Conservation (phyloP, 2,888 invertebrate genomes). For the Apodemia zela region DNA sequence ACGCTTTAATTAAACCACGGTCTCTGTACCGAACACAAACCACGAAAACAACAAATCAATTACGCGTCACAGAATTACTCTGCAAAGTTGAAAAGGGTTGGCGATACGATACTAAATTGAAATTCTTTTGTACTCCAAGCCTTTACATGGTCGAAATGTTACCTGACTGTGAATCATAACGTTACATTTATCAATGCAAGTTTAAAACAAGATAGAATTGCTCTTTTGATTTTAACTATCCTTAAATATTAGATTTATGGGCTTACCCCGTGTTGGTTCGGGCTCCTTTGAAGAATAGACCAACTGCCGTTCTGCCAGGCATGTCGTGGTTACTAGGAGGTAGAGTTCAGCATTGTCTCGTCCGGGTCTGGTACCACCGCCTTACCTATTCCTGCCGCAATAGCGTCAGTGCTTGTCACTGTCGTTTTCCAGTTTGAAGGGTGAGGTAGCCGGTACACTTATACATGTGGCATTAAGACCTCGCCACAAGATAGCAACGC, state of each 20-base stretch:
- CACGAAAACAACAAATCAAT: slow-evolving; percentile 73
- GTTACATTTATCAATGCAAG: slow-evolving; percentile 56
- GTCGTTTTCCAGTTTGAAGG: no score
- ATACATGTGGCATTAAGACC: no score
- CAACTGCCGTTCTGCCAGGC: no score
- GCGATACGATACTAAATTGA: slow-evolving; percentile 62
- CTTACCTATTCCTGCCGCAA: no score
- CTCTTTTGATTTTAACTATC: slow-evolving; percentile 19
- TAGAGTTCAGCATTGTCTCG: no score
- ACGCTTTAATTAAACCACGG: slow-evolving; percentile 62
- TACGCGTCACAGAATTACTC: slow-evolving; percentile 75
- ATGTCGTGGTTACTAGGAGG: no score
- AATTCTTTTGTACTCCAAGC: slow-evolving; percentile 69
- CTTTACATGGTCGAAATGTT: slow-evolving; percentile 70
- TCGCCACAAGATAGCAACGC: no score
- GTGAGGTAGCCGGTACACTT: no score
- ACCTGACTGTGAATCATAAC: slow-evolving; percentile 64
- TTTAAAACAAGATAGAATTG: slow-evolving; percentile 24
- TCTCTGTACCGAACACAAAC: slow-evolving; percentile 53
- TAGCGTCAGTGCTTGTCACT: no score
- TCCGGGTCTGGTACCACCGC: no score
- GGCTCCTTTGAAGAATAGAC: no score
- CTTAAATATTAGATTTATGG: slow-evolving; percentile 31
- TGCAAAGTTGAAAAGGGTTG: slow-evolving; percentile 42
- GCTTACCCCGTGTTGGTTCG: no score